Conservation (phyloP, 1,140 invertebrate genomes). For the Trichogramma pretiosum region DNA sequence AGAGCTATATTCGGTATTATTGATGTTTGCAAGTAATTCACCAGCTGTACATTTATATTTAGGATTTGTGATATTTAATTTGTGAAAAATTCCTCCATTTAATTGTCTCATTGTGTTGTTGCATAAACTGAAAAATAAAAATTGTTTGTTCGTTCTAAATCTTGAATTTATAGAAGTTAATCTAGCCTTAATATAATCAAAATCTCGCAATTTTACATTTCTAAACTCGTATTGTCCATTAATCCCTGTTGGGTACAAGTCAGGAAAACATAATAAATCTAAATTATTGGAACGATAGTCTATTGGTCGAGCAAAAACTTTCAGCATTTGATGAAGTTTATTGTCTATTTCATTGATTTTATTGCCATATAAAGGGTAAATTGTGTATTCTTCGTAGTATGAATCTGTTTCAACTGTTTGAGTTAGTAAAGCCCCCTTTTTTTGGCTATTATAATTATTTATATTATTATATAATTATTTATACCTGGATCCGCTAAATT, state of each 20-base stretch:
- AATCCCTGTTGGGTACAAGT: slow-evolving; percentile 14
- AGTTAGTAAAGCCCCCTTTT: too few species aligned
- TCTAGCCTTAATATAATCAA: slow-evolving; percentile 8
- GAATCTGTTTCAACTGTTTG: too few species aligned
- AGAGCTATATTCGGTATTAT: not conserved
- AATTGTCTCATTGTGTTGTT: not conserved
- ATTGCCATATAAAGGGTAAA: too few species aligned
- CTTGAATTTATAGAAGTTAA: slow-evolving; percentile 10
- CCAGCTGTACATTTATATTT: not conserved
- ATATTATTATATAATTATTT: too few species aligned
- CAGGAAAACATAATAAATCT: slow-evolving; percentile 17
- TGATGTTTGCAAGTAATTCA: not conserved
- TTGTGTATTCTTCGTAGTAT: too few species aligned
- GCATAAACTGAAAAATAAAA: slow-evolving; percentile 11
- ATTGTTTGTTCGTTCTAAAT: slow-evolving; percentile 16
- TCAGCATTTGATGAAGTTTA: not conserved
- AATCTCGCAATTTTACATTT: not conserved
- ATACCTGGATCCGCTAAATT: too few species aligned
- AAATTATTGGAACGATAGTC: slow-evolving; percentile 1
- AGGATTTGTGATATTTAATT: not conserved
- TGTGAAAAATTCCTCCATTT: not conserved
- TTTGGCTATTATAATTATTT: too few species aligned
- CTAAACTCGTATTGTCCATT: slow-evolving; percentile 8
- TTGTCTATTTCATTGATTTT: too few species aligned
- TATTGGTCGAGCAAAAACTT: not conserved